Conservation (phyloP, 2,113 vertebrate genomes). For the Rhipidura dahli region DNA sequence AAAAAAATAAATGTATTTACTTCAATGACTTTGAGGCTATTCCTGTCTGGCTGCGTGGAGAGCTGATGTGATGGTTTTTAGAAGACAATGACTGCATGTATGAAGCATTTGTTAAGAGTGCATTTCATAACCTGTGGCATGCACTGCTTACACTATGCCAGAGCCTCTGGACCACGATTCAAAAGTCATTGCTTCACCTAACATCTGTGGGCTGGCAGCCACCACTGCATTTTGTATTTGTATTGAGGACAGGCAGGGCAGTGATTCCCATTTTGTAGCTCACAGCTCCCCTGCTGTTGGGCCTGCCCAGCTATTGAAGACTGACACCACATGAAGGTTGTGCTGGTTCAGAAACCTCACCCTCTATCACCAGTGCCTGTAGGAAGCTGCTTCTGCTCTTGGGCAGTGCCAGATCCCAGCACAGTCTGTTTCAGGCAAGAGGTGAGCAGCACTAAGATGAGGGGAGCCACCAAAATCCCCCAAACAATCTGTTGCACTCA, state of each 20-base stretch:
- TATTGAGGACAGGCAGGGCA: not conserved
- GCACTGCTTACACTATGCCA: not conserved
- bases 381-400: not conserved
- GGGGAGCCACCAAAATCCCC: not conserved
- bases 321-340: rapidly evolving
- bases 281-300: not conserved
- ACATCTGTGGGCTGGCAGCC: not conserved
- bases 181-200: not conserved
- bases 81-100: not conserved
- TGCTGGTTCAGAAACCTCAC: not conserved
- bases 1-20: not conserved
- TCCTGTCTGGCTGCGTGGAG: not conserved
- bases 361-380: not conserved
- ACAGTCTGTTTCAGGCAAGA: not conserved
- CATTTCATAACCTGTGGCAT: not conserved
- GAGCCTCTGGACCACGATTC: not conserved
- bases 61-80: not conserved
- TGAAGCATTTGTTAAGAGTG: not conserved
- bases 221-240: not conserved
- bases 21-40: not conserved
- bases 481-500: not conserved
- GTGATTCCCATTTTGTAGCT: not conserved
- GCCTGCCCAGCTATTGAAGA: not conserved
- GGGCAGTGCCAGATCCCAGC: not conserved
- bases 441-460: not conserved